Evolutionary conservation across 2,888 invertebrate genomes (phyloP), one percentile per base, ranked within the genome.

Genomic region (Xylota segnis): DNA sequence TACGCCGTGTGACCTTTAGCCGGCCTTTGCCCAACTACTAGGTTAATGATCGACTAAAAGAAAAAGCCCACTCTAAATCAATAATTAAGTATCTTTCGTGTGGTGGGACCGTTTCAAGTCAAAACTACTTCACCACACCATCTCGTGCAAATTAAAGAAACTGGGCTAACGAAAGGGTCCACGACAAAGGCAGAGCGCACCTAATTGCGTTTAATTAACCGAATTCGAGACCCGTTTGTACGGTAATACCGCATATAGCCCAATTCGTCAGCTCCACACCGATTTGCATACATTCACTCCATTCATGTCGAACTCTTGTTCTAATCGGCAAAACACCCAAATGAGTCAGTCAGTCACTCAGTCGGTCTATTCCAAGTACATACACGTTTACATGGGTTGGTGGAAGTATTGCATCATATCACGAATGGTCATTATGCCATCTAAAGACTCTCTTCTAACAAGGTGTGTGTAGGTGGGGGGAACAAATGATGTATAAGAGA

Each of bases 21-120:
- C 32, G 61, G 63, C 52, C 29, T 54, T 63, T 54, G 1, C n/a
- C 40, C 37, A 9, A 14, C n/a, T 23, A 4, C 5, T n/a, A 18
- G 58, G 47, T 34, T 71, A 54, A 54, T 52, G 66, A 66, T 66
- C 52, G 37, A 37, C 32, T n/a, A 58, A 58, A 58, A 14, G 10
- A 29, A 54, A 54, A 37, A 37, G 10, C 47, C 34, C 18, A 23
- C 18, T 16, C 9, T 27, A 59, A 58, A 59, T 59, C 59, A 59
- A 59, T 59, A 43, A 5, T 23, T 3, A n/a, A n/a, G 23, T 23
- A 23, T 29, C 12, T 27, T 29, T 52, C 29, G 23, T 12, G 23
- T 23, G 50, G 50, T 23, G 23, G 23, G 32, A 9, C 3, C 16
- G 7, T 16, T 29, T 54, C 0, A 54, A 14, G 18, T 10, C 23